These are phyloP conservation scores for Plagodis pulveraria DNA, from an alignment of 2,888 invertebrate species.

Conservation along the genomic window DNA sequence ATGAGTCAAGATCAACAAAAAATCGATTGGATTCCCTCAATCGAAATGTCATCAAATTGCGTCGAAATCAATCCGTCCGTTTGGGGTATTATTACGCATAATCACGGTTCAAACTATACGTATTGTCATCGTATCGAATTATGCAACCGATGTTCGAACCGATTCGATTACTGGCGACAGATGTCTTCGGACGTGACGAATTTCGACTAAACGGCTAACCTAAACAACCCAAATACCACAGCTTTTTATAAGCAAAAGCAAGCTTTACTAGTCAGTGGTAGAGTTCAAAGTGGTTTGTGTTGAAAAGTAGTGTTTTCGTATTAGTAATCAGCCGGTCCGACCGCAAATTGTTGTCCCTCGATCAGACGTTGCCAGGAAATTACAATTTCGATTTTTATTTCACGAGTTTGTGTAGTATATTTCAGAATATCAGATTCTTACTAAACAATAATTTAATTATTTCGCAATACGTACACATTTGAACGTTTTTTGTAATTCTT, in stretches of 20 bases:
- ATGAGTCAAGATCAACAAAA: constrained; percentile 41
- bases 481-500: too few relatives aligned
- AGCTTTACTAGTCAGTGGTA: constrained; percentile 33
- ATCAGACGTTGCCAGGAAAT: constrained; percentile 82
- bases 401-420: constrained; percentile 65
- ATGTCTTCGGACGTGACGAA: constrained; percentile 84
- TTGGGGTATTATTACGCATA: constrained; percentile 71
- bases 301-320: constrained; percentile 60
- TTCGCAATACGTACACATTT: too few relatives aligned
- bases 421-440: constrained; percentile 1
- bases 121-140: constrained; percentile 83
- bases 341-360: constrained; percentile 85
- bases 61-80: constrained; percentile 65
- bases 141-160: constrained; percentile 75
- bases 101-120: constrained; percentile 68
- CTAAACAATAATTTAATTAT: neutral
- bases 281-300: constrained; percentile 40
- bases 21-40: constrained; percentile 58
- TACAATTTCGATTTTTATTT: constrained; percentile 82
- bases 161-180: constrained; percentile 82
- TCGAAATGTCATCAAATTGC: constrained; percentile 71
- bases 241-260: constrained; percentile 27
- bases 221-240: constrained; percentile 47
- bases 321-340: constrained; percentile 81
- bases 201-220: constrained; percentile 68